Conservation (phyloP, 2,113 vertebrate species). For the Alosa alosa region DNA sequence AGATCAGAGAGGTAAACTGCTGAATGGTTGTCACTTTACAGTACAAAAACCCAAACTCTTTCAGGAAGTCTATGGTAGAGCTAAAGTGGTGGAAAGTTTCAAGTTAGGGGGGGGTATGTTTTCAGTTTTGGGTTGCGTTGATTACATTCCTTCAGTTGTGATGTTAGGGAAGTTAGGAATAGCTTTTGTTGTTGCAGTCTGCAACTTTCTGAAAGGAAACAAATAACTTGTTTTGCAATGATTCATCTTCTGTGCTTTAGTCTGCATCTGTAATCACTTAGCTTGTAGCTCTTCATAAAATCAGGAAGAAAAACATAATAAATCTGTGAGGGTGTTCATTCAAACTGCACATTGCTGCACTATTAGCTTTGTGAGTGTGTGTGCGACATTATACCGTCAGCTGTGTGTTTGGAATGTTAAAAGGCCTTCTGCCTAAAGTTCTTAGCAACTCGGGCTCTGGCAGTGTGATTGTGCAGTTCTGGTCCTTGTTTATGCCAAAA, state of each 20-base stretch:
- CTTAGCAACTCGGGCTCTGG: neutral
- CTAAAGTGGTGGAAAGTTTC: constrained; percentile 3
- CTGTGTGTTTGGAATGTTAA: neutral
- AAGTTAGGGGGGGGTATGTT: neutral
- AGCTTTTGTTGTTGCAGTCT: neutral
- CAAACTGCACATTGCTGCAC: neutral
- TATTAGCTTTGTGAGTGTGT: neutral
- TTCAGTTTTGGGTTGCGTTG: neutral
- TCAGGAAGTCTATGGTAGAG: neutral
- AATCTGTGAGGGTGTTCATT: neutral
- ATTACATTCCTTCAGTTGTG: constrained; percentile 7
- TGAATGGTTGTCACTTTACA: neutral
- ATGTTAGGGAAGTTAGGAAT: neutral
- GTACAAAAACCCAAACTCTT: neutral
- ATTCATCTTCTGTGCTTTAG: neutral
- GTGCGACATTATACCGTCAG: neutral
- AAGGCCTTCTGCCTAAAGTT: neutral
- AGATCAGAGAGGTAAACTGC: constrained; percentile 68
- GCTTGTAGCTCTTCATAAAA: neutral
- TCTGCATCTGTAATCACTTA: neutral
- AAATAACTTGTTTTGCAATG: neutral
- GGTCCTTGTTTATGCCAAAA: neutral
- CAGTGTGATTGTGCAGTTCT: neutral
- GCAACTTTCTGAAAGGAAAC: neutral
- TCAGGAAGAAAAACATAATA: neutral